A percentile compares a stretch with the other conserved stretches of the same genome.
Conservation (phyloP, 2,113 vertebrate genomes). For the Myanophis thanlyinensis region DNA sequence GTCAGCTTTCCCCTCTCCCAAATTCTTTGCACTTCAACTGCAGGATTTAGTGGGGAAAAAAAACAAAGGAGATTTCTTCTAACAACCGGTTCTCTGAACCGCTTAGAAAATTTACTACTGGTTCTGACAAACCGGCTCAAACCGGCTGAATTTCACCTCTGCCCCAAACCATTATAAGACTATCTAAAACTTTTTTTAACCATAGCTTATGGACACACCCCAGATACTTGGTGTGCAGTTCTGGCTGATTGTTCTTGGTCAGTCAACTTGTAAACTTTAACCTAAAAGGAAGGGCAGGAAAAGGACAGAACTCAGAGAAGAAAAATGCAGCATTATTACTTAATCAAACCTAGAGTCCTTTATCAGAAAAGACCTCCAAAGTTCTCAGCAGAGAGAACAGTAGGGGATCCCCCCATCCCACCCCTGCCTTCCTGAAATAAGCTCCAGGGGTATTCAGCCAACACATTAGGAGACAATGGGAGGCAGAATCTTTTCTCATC, state of each 20-base stretch:
- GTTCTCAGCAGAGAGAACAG: not conserved
- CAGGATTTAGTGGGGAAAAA: too few species aligned
- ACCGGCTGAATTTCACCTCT: too few species aligned
- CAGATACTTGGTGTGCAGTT: not conserved
- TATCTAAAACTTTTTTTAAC: not conserved
- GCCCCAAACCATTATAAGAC: not conserved
- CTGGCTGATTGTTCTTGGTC: not conserved
- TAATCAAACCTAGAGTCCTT: not conserved
- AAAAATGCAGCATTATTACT: not conserved
- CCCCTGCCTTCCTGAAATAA: not conserved
- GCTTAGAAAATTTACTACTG: too few species aligned
- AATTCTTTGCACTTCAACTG: not conserved
- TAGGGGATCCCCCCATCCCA: accelerated
- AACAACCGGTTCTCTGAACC: too few species aligned
- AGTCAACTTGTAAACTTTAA: not conserved
- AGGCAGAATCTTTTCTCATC: not conserved
- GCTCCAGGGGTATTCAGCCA: not conserved
- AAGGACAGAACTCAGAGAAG: not conserved
- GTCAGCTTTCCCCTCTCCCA: not conserved
- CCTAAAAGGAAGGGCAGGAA: not conserved
- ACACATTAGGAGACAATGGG: not conserved
- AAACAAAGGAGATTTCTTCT: too few species aligned
- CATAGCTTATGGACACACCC: not conserved
- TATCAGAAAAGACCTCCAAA: not conserved
- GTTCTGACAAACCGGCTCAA: too few species aligned